These are phyloP conservation scores for Naso thynnoides DNA, from an alignment of 2,797 vertebrate species.

Conservation along the genomic window DNA sequence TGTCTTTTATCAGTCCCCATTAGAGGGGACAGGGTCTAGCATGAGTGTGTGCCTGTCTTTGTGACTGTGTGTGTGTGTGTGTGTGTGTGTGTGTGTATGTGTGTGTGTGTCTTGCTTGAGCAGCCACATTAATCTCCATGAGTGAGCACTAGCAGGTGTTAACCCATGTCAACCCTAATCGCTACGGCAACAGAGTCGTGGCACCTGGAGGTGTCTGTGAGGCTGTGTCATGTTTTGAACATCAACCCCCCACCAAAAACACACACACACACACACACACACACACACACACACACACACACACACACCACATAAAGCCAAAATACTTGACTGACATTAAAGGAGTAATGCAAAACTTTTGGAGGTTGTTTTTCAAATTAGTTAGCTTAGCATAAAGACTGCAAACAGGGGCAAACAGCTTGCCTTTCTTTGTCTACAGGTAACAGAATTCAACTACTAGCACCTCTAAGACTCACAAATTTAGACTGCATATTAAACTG, in stretches of 20 bases:
- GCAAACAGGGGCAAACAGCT: neutral
- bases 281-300: neutral
- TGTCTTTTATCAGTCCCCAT: slow-evolving; percentile 89
- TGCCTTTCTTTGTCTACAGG: neutral
- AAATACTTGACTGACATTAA: neutral
- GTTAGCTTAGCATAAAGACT: neutral
- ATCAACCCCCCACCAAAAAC: slow-evolving; percentile 4
- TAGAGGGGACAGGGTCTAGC: slow-evolving; percentile 79
- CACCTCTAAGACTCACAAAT: neutral
- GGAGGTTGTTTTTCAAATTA: neutral
- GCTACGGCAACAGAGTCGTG: slow-evolving; percentile 83
- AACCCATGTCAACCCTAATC: slow-evolving; percentile 84
- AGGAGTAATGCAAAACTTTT: too few species aligned
- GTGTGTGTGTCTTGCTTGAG: slow-evolving; percentile 67
- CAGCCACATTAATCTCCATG: slow-evolving; percentile 87
- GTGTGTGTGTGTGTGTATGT: slow-evolving; percentile 60
- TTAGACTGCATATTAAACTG: neutral
- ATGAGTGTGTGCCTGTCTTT: slow-evolving; percentile 57
- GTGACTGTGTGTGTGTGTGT: slow-evolving; percentile 67
- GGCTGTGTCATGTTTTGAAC: slow-evolving; percentile 68
- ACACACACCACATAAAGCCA: neutral
- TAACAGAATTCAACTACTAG: neutral
- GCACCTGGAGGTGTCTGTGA: slow-evolving; percentile 83
- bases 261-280: neutral
- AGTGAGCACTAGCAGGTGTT: slow-evolving; percentile 87